A percentile compares a stretch with the other conserved stretches of the same genome.
Evolutionary conservation across 1,140 invertebrate species (phyloP).

Genomic region (Tribolium madens): DNA sequence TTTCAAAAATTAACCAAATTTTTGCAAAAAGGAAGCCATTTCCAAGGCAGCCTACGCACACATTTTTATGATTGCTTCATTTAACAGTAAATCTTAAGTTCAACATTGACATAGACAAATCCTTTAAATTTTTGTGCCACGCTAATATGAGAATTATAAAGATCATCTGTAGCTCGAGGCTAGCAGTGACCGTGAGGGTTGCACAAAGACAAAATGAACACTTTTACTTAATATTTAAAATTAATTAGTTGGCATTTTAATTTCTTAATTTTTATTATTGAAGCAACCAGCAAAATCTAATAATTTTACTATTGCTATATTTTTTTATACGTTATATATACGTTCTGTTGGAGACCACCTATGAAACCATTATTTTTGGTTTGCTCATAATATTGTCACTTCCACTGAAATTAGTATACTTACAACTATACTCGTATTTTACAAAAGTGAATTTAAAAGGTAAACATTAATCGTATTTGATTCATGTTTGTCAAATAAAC

Average conservation of each 20-base stretch:
- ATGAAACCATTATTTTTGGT: background rate
- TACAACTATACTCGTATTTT: background rate
- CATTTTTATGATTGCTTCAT: conserved; percentile 8
- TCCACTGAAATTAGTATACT: too few species aligned
- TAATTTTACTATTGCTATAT: background rate
- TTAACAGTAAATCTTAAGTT: background rate
- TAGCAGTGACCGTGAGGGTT: background rate
- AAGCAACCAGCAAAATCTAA: background rate
- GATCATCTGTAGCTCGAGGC: background rate
- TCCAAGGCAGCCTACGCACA: conserved; percentile 7
- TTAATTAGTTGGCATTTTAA: background rate
- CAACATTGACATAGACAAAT: background rate
- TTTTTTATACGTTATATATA: too few species aligned
- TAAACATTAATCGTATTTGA: background rate
- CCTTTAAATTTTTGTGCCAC: background rate
- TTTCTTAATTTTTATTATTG: background rate
- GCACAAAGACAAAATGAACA: background rate
- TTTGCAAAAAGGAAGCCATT: conserved; percentile 15
- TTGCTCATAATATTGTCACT: background rate
- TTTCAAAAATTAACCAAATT: conserved; percentile 10
- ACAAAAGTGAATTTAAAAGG: background rate
- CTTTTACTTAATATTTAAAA: background rate
- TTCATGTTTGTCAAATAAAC: background rate
- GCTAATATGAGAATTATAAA: background rate
- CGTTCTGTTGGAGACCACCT: background rate